Base-by-base conservation (phyloP, 1,140 invertebrate species). In the Drosophila sulfurigaster region DNA sequence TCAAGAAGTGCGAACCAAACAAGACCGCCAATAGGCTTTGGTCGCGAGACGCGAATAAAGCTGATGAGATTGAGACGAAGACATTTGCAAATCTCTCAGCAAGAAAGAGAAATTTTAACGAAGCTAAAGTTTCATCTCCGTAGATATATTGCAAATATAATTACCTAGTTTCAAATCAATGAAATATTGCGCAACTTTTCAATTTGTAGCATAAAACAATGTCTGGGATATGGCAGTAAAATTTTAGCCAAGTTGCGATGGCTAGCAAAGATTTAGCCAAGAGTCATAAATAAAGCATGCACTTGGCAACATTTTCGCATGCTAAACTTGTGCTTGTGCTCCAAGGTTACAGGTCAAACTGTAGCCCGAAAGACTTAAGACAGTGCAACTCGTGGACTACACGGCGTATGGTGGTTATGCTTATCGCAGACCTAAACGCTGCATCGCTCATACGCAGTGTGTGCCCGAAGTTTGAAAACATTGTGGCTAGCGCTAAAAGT, bases 211-310 rank as follows among this genome's bases (percentile, higher is more conserved):
- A 32, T 11, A 4, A 52, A 20, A 52, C 43, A 62, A 15, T 5
- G 20, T 45, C 20, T 11, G n/a, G 11, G 8, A 15, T n/a, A 20
- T 28, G n/a, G 38, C 41, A 45, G 45, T n/a, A 35, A 25, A 15
- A 62, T 62, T 43, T 49, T n/a, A 49, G 59, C n/a, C 48, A 64
- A 64, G 48, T 64, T 64, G 20, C 13, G 30, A 16, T 35, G 32
- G 48, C 10, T 35, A 52, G 20, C 48, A 52, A 64, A 64, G 13
- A 64, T 49, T 52, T 64, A 35, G 75, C 68, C 43, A 56, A 78
- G 73, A 82, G 78, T 79, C 82, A 82, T 82, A 82, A 78, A 82
- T 82, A 64, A 64, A 15, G 48, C 60, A 41, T 28, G 15, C 28
- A 8, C 60, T 41, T 35, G 48, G 46, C 60, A 64, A 52, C 32